Evolutionary conservation across 2,797 vertebrate species (phyloP), one percentile per base, ranked within the genome.

Genomic region (Sciurus carolinensis): DNA sequence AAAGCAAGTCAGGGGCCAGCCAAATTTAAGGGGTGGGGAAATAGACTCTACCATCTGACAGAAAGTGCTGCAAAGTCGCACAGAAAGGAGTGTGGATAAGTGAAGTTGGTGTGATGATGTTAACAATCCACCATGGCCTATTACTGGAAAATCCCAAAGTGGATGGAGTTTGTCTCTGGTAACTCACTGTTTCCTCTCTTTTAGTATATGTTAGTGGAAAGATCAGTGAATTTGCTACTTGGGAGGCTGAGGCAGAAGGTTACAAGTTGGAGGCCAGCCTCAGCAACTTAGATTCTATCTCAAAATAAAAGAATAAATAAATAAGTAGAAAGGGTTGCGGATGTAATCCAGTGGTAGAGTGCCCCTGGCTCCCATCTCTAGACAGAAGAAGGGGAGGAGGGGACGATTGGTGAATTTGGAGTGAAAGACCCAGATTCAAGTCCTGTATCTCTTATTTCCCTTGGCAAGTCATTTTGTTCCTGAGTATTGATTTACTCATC

Each of bases 381-480:
- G 33, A 22, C 20, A 57, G 54, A 57, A 54, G 54, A 54, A 22
- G 66, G 5, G 11, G 33, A 59, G 57, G 22, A 7, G 57, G 9
- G 24, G 57, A 11, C 24, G n/a, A 26, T 12, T 47, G 47, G 50
- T 59, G 30, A 39, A 91, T 33, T 77, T 66, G 59, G 7, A 22
- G 59, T 15, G 33, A 89, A 73, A 69, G 44, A 33, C 4, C 42
- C 59, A 89, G 47, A 33, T 50, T 93, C 33, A 73, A 66, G 24
- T 71, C 66, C 62, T 15, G 14, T 47, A 13, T 54, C 33, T 81
- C 17, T 13, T 39, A 6, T 54, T 76, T 75, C 44, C 67, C 44
- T 67, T 90, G 44, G 47, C 12, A 90, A 95, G 66, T 86, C 47
- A 20, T 85, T 95, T 87, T 89, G 36, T 2, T 87, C 8, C 33